Conservation (phyloP, 2,797 vertebrate genomes). For the Silurus aristotelis region DNA sequence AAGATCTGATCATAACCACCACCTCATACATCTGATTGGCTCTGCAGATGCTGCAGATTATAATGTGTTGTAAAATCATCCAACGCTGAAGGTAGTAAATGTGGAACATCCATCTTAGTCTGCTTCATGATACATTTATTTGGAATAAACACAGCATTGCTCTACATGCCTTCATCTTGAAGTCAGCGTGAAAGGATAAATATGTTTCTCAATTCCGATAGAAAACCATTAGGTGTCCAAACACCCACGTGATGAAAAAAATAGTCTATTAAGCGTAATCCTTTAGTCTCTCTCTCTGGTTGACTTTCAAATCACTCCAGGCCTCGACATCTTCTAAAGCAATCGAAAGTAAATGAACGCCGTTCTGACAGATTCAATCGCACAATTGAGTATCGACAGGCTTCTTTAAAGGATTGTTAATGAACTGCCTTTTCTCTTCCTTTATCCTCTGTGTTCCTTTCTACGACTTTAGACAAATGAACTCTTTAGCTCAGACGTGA, state of each 20-base stretch:
- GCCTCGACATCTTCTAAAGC: slow-evolving; percentile 28
- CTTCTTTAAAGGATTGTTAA: slow-evolving; percentile 46
- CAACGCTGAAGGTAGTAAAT: too few relatives aligned
- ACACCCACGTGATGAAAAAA: not conserved
- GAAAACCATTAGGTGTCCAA: slow-evolving; percentile 10
- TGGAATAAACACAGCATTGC: not conserved
- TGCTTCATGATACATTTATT: not conserved
- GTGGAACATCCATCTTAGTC: not conserved
- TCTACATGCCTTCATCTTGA: not conserved
- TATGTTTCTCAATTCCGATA: not conserved
- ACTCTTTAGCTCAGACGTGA: not conserved
- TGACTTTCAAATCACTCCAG: slow-evolving; percentile 39
- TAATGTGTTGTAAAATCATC: too few relatives aligned
- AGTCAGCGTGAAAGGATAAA: not conserved
- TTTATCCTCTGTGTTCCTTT: not conserved
- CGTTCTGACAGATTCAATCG: slow-evolving; percentile 47
- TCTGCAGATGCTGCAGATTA: too few relatives aligned
- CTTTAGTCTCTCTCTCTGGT: slow-evolving; percentile 6
- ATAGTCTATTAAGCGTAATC: slow-evolving; percentile 40
- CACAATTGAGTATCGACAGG: slow-evolving; percentile 37
- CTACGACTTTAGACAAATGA: not conserved
- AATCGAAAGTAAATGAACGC: slow-evolving; percentile 45
- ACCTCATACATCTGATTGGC: too few relatives aligned
- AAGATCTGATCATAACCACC: too few relatives aligned
- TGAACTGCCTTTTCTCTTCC: not conserved